phyloP scores from a whole-genome alignment of 2,797 vertebrate genomes.

The Otus scops region DNA sequence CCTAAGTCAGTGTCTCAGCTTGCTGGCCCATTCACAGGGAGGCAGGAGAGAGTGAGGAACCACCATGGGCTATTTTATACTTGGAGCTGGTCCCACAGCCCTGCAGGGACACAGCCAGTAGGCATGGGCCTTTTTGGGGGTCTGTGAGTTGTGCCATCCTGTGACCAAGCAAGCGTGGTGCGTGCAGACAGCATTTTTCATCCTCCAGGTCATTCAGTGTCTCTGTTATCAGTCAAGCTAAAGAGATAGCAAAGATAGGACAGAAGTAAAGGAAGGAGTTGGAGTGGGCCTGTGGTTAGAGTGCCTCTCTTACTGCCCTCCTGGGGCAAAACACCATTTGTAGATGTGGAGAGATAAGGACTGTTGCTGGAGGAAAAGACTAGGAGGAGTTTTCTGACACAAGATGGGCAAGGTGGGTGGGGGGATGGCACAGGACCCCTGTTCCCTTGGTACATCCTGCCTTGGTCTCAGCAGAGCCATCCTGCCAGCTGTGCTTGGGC shows the following conservation, averaged over 20 bases:
- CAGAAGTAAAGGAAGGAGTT: background rate
- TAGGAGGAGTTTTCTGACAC: background rate
- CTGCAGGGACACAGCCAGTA: background rate
- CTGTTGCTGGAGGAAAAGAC: background rate
- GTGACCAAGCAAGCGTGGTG: background rate
- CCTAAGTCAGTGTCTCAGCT: background rate
- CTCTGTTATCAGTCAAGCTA: background rate
- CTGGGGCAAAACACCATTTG: background rate
- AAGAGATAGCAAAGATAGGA: background rate
- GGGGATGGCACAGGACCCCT: no score
- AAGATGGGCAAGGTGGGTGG: background rate
- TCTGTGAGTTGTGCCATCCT: background rate
- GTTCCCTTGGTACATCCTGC: background rate
- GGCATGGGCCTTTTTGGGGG: background rate
- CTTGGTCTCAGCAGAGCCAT: background rate
- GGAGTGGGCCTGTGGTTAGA: background rate
- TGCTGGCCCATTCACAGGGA: background rate
- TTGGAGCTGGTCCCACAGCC: background rate
- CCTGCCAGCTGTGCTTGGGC: background rate
- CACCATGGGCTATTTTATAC: background rate
- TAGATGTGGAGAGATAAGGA: background rate
- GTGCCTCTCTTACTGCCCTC: background rate
- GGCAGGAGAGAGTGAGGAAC: background rate
- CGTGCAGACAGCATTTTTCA: background rate
- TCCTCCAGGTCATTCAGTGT: background rate